Base-by-base conservation (phyloP, 2,888 invertebrate species). In the Oligia latruncula region DNA sequence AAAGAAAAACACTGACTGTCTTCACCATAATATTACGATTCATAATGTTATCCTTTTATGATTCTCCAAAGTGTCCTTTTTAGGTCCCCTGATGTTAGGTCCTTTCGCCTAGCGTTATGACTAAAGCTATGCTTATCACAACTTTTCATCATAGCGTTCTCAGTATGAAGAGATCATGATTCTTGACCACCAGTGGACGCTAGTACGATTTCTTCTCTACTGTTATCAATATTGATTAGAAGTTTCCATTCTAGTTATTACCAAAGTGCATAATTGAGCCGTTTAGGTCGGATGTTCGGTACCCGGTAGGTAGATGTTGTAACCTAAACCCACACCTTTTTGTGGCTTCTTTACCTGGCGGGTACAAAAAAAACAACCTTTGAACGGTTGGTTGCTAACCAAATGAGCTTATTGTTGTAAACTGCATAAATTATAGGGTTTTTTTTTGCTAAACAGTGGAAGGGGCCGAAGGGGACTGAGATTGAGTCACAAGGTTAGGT, bases 391-490 rank as follows among this genome's bases (percentile, higher is more conserved):
- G 64, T 52, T 81, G 85, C 55, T 83, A 71, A 78, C 85, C 83
- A 74, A 86, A 84, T 78, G 78, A 83, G 86, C 64, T 43, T 64
- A 78, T 86, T 84, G 87, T 86, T 83, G 86, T 78, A 55, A 20
- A 74, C 52, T 86, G 83, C 78, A 74, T 84, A 86, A 58, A 68
- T 78, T 86, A 68, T 65, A 11, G 4, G 4, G 8, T 74, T 55
- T 65, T 49, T 81, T 85, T 81, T 85, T 71, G 6, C 1, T 23
- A 13, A 82, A 43, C 60, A 4, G 20, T 71, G 6, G 70, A 64
- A 64, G 65, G 52, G 52, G 60, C 52, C 17, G 70, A 64, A 64
- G 65, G 52, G 52, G 60, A 58, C 17, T 40, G 9, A 67, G 46
- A 66, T 71, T 71, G 40, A 72, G 40, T 84, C 58, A 78, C 17